Conservation (phyloP, 1,140 invertebrate genomes). For the Aphaenogaster rudis region DNA sequence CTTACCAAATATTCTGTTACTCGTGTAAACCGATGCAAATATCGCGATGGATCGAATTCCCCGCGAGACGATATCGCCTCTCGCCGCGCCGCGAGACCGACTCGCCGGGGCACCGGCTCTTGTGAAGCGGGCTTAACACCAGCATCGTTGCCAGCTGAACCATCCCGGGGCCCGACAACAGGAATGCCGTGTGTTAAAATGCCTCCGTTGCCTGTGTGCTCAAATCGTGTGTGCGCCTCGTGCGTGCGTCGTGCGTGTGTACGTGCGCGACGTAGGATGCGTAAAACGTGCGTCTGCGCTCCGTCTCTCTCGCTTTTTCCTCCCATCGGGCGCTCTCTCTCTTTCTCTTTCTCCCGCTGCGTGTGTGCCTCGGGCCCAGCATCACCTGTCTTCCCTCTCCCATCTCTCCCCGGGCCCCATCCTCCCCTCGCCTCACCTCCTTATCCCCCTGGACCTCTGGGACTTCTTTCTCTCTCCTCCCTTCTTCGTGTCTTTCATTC, state of each 20-base stretch:
- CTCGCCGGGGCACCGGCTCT: constrained; percentile 63
- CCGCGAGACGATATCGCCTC: constrained; percentile 63
- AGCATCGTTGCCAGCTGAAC: constrained; percentile 85
- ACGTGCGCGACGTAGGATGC: constrained; percentile 74
- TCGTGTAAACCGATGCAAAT: constrained; percentile 66
- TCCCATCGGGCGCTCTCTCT: not conserved
- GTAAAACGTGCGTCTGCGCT: constrained; percentile 76
- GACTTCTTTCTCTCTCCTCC: constrained; percentile 27
- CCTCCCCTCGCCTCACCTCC: constrained; percentile 9
- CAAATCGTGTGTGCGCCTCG: constrained; percentile 59
- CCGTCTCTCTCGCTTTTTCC: constrained; percentile 37
- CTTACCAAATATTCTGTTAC: constrained; percentile 57
- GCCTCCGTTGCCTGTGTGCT: constrained; percentile 75
- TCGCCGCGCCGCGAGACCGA: constrained; percentile 26
- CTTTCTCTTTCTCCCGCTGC: not conserved
- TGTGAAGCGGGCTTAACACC: constrained; percentile 79
- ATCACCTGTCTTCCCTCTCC: constrained; percentile 85
- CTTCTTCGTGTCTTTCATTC: constrained; percentile 43
- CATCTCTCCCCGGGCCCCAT: constrained; percentile 55
- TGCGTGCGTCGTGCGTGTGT: constrained; percentile 11
- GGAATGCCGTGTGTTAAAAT: constrained; percentile 87
- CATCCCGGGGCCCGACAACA: constrained; percentile 83
- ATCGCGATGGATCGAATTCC: constrained; percentile 69
- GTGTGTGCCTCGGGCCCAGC: constrained; percentile 81
- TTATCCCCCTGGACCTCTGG: constrained; percentile 4